Evolutionary conservation across 1,140 invertebrate species (phyloP).

Genomic region (Centruroides sculpturatus): DNA sequence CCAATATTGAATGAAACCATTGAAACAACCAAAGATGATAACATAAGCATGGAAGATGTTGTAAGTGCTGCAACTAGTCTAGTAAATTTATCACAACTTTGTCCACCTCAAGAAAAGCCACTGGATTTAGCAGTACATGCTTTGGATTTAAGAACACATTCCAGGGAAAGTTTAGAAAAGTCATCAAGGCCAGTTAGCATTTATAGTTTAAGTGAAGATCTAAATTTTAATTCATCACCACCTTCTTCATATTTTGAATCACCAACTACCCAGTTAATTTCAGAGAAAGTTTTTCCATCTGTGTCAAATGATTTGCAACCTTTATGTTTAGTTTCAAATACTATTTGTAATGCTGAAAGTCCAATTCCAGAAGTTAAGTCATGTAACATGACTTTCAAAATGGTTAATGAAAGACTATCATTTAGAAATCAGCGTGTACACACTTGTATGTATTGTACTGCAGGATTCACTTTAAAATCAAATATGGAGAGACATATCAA

Average conservation of each 20-base stretch:
- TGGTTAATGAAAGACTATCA: background rate
- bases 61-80: conserved; percentile 14
- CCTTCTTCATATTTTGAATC: no score
- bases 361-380: no score
- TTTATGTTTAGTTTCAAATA: no score
- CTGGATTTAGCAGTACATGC: conserved; percentile 65
- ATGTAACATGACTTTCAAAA: background rate
- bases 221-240: background rate
- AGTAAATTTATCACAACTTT: conserved; percentile 8
- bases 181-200: background rate
- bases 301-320: no score
- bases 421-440: conserved; percentile 59
- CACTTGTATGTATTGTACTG: conserved; percentile 72
- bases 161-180: conserved; percentile 40
- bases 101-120: conserved; percentile 38
- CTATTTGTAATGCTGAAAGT: no score
- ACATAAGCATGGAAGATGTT: no score
- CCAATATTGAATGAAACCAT: no score
- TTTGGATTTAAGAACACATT: conserved; percentile 52
- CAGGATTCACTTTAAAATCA: conserved; percentile 71
- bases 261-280: no score
- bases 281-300: no score
- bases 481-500: conserved; percentile 90
- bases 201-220: background rate
- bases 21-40: no score